Conservation (phyloP, 2,113 vertebrate species). For the Macquaria ambigua region DNA sequence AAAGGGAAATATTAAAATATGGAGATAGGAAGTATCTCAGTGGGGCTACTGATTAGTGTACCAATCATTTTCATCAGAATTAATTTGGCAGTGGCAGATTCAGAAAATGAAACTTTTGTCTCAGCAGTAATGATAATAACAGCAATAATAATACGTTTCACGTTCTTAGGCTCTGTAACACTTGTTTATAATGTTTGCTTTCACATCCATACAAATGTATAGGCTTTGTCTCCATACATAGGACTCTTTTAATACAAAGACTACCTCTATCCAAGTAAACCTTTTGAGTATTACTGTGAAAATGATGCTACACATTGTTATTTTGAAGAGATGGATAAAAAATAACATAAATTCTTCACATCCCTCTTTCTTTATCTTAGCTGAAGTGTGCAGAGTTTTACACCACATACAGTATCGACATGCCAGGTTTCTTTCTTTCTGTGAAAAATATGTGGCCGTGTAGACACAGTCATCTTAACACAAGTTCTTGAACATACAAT, state of each 20-base stretch:
- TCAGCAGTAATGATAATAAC: conserved; percentile 45
- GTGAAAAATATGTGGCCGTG: neutral
- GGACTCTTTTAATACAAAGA: neutral
- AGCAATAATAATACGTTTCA: conserved; percentile 17
- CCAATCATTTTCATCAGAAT: conserved; percentile 71
- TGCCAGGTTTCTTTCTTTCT: neutral
- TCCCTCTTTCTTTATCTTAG: neutral
- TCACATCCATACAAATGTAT: neutral
- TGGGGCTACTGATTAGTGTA: conserved; percentile 70
- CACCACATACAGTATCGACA: too few relatives aligned
- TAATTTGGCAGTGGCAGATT: conserved; percentile 62
- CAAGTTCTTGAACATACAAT: neutral
- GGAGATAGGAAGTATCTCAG: conserved; percentile 67
- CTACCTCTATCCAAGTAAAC: neutral
- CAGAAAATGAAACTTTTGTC: conserved; percentile 63
- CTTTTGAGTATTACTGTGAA: neutral
- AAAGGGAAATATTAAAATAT: conserved; percentile 70
- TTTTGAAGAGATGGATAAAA: conserved; percentile 16
- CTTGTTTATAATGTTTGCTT: conserved; percentile 24
- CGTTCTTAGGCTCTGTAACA: neutral
- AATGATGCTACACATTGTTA: neutral
- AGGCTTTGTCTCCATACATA: neutral
- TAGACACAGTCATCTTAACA: neutral
- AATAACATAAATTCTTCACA: neutral
- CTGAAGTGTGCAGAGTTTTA: neutral